Evolutionary conservation across 2,113 vertebrate genomes (phyloP).

Genomic region (Podilymbus podiceps): DNA sequence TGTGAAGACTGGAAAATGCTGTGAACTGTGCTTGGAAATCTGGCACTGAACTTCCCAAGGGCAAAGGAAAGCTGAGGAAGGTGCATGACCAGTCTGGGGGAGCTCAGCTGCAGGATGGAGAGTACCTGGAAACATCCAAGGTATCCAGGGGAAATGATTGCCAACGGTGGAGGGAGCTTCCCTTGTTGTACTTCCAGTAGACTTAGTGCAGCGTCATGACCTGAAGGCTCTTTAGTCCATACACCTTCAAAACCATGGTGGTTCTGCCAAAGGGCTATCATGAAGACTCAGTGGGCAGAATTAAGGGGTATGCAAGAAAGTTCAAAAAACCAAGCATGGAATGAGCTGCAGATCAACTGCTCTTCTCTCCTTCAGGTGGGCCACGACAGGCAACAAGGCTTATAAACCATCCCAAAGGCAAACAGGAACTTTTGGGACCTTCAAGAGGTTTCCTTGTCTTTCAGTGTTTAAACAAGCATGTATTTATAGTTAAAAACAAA

Average conservation of each 20-base stretch:
- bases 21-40: background rate
- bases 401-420: background rate
- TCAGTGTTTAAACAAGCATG: background rate
- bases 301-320: background rate
- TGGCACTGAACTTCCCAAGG: background rate
- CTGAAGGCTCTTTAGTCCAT: background rate
- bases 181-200: background rate
- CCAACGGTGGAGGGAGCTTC: background rate
- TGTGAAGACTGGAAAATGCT: background rate
- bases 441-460: background rate
- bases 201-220: background rate
- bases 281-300: background rate
- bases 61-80: background rate
- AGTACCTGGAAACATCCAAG: background rate
- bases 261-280: background rate
- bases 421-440: background rate
- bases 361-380: background rate
- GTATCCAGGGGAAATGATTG: background rate
- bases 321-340: background rate
- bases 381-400: background rate
- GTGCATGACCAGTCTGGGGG: background rate
- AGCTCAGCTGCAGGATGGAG: background rate
- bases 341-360: background rate
- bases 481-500: slow-evolving; percentile 14
- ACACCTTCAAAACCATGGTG: background rate